Conservation (phyloP, 2,888 invertebrate species). For the Lasioglossum villosulum region DNA sequence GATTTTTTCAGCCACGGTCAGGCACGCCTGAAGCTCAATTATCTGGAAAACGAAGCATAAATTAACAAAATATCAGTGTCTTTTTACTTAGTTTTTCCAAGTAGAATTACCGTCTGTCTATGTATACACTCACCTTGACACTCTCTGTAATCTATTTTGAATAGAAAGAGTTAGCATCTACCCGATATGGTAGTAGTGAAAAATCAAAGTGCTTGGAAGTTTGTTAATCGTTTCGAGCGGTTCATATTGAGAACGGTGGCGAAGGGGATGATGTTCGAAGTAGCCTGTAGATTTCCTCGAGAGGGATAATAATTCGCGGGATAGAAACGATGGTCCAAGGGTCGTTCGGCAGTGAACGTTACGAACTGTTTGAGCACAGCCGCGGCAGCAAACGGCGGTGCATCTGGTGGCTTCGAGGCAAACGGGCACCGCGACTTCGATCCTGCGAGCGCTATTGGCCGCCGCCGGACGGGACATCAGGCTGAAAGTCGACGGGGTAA, state of each 20-base stretch:
- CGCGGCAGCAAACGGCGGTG: conserved; percentile 96
- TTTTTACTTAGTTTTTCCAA: not conserved
- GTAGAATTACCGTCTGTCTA: not conserved
- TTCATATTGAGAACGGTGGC: not conserved
- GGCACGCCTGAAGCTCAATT: not conserved
- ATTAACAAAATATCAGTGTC: not conserved
- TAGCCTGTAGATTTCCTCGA: not conserved
- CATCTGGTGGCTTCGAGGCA: conserved; percentile 97
- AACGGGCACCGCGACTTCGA: conserved; percentile 96
- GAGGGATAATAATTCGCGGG: not conserved
- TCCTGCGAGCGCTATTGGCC: conserved; percentile 94
- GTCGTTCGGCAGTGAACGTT: not conserved
- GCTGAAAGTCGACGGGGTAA: conserved; percentile 94
- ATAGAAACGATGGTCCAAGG: not conserved
- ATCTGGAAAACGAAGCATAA: not conserved
- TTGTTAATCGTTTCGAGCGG: not conserved
- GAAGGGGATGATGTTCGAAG: not conserved
- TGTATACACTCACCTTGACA: not conserved
- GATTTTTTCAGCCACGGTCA: not conserved
- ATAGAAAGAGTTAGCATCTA: not conserved
- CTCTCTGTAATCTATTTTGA: not conserved
- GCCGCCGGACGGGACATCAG: conserved; percentile 96
- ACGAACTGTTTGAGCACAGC: conserved; percentile 85
- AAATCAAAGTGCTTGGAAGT: not conserved
- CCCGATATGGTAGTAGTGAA: not conserved